Conservation (phyloP, 1,140 invertebrate species). For the Thereuonema tuberculata region DNA sequence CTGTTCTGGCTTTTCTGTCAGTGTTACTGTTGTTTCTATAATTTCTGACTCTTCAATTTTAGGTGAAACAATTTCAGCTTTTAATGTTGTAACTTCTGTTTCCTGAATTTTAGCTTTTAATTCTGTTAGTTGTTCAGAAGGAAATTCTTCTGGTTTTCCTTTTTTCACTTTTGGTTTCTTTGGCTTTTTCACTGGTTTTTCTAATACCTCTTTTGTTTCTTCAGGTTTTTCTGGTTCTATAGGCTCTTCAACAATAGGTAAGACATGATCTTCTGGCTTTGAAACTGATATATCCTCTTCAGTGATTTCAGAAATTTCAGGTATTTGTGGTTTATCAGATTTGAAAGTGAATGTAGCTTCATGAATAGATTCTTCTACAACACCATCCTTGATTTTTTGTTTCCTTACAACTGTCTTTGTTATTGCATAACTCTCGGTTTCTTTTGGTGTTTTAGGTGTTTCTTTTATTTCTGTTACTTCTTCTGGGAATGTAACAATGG, state of each 20-base stretch:
- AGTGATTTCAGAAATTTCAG: not conserved
- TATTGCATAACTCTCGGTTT: not conserved
- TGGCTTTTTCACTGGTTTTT: too few species aligned
- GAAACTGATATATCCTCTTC: not conserved
- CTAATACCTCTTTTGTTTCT: slow-evolving; percentile 8
- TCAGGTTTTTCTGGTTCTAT: slow-evolving; percentile 3
- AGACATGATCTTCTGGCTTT: not conserved
- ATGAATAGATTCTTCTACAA: not conserved
- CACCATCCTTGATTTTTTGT: not conserved
- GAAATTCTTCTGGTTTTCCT: slow-evolving; percentile 13
- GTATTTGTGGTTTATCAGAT: not conserved
- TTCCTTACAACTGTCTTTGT: not conserved
- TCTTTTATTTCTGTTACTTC: slow-evolving; percentile 23
- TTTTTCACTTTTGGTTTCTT: slow-evolving; percentile 19
- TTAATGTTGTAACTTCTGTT: slow-evolving; percentile 15
- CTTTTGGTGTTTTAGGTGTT: too few species aligned
- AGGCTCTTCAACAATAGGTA: not conserved
- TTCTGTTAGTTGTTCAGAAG: slow-evolving; percentile 21
- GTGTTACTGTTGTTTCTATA: slow-evolving; percentile 12
- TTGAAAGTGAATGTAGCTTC: not conserved
- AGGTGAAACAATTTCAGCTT: slow-evolving; percentile 15
- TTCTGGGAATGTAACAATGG: slow-evolving; percentile 11
- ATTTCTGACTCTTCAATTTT: slow-evolving; percentile 13
- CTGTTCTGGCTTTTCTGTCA: slow-evolving; percentile 9
- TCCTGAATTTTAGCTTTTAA: not conserved